Evolutionary conservation across 2,113 vertebrate species (phyloP).

Genomic region (Thamnaconus septentrionalis): DNA sequence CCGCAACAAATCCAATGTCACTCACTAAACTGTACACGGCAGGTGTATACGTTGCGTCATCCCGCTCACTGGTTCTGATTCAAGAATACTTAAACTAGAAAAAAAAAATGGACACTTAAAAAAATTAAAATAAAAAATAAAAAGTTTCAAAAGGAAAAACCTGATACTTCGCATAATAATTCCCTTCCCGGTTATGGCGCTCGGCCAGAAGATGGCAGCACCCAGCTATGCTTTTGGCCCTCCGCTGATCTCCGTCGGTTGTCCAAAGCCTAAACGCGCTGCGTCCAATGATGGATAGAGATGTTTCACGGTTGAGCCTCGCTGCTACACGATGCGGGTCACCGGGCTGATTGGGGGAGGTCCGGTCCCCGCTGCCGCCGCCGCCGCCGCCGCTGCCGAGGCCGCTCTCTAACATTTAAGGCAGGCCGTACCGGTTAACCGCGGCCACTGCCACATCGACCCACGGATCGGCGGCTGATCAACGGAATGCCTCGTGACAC

Average conservation of each 20-base stretch:
- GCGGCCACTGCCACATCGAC: conserved; percentile 39
- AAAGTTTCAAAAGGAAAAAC: not conserved
- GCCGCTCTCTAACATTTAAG: conserved; percentile 3
- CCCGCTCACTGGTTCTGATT: not conserved
- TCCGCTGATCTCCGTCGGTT: conserved; percentile 28
- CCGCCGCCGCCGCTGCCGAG: not conserved
- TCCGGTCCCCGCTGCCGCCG: conserved; percentile 35
- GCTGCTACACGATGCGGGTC: conserved; percentile 46
- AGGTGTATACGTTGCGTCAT: not conserved
- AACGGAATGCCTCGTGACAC: conserved; percentile 65
- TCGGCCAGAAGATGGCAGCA: conserved; percentile 79
- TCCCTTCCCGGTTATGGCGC: conserved; percentile 7
- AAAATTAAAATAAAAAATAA: not conserved
- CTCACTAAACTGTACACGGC: too few relatives aligned
- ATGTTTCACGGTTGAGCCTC: conserved; percentile 47
- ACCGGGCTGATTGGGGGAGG: conserved; percentile 44
- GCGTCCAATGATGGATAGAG: conserved; percentile 59
- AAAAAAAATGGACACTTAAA: not conserved
- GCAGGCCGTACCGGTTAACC: conserved; percentile 58
- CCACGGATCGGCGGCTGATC: conserved; percentile 61
- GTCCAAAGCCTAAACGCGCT: conserved; percentile 27
- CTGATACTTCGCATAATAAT: too few relatives aligned
- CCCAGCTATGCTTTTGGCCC: conserved; percentile 62
- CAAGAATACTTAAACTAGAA: not conserved
- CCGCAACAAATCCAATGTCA: too few relatives aligned